Evolutionary conservation across 2,797 vertebrate genomes (phyloP).

Genomic region (Sebastes variabilis): DNA sequence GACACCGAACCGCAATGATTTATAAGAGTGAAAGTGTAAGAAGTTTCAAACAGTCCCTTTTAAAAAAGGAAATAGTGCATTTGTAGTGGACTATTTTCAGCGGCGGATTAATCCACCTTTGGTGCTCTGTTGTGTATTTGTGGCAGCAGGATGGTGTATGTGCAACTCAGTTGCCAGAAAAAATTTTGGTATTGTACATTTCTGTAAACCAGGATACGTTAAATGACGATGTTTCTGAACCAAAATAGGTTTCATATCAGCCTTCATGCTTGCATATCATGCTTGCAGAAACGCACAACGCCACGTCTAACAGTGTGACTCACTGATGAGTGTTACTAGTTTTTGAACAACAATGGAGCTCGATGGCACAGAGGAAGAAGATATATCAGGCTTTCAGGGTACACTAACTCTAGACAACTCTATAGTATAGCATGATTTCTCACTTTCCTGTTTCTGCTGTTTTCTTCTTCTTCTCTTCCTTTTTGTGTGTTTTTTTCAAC

Average conservation of each 20-base stretch:
- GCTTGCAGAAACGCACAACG: not conserved
- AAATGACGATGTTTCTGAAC: not conserved
- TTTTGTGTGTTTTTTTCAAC: not conserved
- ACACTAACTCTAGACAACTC: not conserved
- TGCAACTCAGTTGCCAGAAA: no score
- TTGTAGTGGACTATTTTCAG: no score
- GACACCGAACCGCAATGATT: no score
- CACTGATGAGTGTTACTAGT: not conserved
- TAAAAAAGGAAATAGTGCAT: no score
- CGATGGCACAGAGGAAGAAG: not conserved
- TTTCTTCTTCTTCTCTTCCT: not conserved
- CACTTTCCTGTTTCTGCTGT: not conserved
- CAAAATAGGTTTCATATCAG: no score
- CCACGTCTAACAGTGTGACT: not conserved
- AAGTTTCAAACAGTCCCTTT: no score
- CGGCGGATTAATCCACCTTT: no score
- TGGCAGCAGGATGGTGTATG: no score
- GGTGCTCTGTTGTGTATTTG: no score
- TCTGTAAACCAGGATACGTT: not conserved
- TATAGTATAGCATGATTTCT: no score
- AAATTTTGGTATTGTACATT: not conserved
- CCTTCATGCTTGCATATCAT: not conserved
- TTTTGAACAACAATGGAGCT: not conserved
- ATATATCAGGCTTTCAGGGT: not conserved
- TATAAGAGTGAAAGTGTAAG: no score